These are phyloP conservation scores for Drosophila tropicalis DNA, from an alignment of 1,140 invertebrate genomes.

Conservation along the genomic window DNA sequence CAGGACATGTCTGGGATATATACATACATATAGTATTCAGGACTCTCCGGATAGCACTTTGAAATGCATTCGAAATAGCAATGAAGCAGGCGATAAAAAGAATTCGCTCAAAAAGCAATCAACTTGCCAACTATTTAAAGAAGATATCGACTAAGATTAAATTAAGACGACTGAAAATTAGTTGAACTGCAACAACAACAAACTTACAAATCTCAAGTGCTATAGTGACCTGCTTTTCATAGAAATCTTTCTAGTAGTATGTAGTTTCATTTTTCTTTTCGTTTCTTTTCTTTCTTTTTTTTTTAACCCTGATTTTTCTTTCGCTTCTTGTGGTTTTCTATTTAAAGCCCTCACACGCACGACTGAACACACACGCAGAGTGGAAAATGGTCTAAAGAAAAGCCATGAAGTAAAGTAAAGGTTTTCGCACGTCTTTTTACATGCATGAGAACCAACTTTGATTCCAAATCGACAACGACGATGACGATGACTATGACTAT, in stretches of 20 bases:
- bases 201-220: neutral
- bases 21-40: neutral
- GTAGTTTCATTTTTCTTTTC: neutral
- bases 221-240: too few relatives aligned
- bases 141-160: neutral
- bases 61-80: slow-evolving; percentile 44
- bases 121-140: slow-evolving; percentile 14
- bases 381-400: slow-evolving; percentile 1
- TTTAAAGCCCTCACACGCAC: slow-evolving; percentile 25
- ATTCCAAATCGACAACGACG: neutral
- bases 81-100: slow-evolving; percentile 1
- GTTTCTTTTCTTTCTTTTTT: neutral
- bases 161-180: neutral
- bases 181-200: neutral
- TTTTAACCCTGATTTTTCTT: neutral
- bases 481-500: too few relatives aligned
- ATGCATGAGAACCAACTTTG: neutral
- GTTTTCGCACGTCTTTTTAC: slow-evolving; percentile 7
- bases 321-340: neutral
- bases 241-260: too few relatives aligned
- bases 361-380: slow-evolving; percentile 38
- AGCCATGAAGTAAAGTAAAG: neutral
- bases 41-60: slow-evolving; percentile 3
- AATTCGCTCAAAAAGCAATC: slow-evolving; percentile 14
- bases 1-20: slow-evolving; percentile 23